Evolutionary conservation across 2,113 vertebrate species (phyloP).

Genomic region (Hippocampus mohnikei): DNA sequence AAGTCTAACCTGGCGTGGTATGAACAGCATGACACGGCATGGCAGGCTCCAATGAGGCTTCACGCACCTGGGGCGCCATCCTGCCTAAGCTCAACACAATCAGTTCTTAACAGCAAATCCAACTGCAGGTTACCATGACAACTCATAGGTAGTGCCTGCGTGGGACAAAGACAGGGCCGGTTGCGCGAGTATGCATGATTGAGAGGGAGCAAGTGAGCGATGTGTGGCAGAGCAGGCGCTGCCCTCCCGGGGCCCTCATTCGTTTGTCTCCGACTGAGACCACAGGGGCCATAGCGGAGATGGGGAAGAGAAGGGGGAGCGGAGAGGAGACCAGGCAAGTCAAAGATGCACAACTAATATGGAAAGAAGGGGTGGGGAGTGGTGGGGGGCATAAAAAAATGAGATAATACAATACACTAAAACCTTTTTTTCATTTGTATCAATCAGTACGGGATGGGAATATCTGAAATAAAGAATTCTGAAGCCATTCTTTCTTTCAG

Average conservation of each 20-base stretch:
- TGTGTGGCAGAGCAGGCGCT: slow-evolving; percentile 57
- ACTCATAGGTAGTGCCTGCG: slow-evolving; percentile 82
- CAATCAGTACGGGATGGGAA: background rate
- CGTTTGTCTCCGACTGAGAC: slow-evolving; percentile 67
- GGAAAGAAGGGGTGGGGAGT: background rate
- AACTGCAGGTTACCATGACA: slow-evolving; percentile 86
- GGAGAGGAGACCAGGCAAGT: background rate
- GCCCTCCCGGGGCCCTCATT: slow-evolving; percentile 71
- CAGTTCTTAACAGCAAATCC: slow-evolving; percentile 79
- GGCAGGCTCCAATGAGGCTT: slow-evolving; percentile 43
- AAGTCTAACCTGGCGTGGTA: slow-evolving; percentile 29
- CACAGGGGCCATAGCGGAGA: slow-evolving; percentile 50
- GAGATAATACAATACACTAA: background rate
- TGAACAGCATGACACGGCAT: slow-evolving; percentile 28
- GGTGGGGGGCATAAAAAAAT: background rate
- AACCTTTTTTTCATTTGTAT: background rate
- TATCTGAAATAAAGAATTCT: background rate
- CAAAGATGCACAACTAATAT: background rate
- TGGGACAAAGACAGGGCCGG: slow-evolving; percentile 82
- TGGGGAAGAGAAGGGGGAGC: background rate
- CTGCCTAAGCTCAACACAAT: slow-evolving; percentile 79
- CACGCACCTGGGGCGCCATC: slow-evolving; percentile 52
- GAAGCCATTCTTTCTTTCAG: background rate
- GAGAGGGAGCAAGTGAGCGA: slow-evolving; percentile 52
- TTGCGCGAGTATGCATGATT: slow-evolving; percentile 51